Evolutionary conservation across 2,113 vertebrate species (phyloP).

Genomic region (Brachionichthys hirsutus): DNA sequence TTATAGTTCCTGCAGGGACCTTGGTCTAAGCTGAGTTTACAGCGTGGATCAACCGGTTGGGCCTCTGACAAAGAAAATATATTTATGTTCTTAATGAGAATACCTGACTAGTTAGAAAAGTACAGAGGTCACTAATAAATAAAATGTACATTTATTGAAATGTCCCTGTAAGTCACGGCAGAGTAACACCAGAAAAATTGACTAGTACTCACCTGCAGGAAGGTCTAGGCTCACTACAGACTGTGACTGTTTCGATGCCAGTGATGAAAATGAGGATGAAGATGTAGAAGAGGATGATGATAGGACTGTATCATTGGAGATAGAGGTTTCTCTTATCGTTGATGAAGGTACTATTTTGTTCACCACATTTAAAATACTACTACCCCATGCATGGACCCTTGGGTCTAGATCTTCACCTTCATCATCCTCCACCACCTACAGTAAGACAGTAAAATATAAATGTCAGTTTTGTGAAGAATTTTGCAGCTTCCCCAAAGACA

Average conservation of each 20-base stretch:
- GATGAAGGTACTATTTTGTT: slow-evolving; percentile 46
- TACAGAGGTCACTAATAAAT: too few species aligned
- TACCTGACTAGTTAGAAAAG: not conserved
- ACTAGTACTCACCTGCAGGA: slow-evolving; percentile 61
- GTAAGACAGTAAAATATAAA: not conserved
- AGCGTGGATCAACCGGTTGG: slow-evolving; percentile 49
- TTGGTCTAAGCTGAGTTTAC: slow-evolving; percentile 76
- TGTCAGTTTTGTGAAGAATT: not conserved
- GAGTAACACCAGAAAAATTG: too few species aligned
- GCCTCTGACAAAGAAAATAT: slow-evolving; percentile 61
- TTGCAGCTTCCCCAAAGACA: not conserved
- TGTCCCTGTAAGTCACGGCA: too few species aligned
- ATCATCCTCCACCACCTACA: slow-evolving; percentile 70
- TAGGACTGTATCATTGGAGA: slow-evolving; percentile 27
- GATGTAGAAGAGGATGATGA: slow-evolving; percentile 54
- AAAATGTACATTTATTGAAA: too few species aligned
- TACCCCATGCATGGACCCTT: slow-evolving; percentile 57
- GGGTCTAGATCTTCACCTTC: slow-evolving; percentile 75
- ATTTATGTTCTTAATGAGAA: not conserved
- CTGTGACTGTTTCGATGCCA: slow-evolving; percentile 36
- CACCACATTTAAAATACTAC: slow-evolving; percentile 40
- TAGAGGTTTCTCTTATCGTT: slow-evolving; percentile 49
- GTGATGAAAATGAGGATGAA: slow-evolving; percentile 36
- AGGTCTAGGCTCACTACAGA: slow-evolving; percentile 33
- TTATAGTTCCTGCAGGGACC: slow-evolving; percentile 80